Conservation (phyloP, 2,797 vertebrate genomes). For the Characodon lateralis region DNA sequence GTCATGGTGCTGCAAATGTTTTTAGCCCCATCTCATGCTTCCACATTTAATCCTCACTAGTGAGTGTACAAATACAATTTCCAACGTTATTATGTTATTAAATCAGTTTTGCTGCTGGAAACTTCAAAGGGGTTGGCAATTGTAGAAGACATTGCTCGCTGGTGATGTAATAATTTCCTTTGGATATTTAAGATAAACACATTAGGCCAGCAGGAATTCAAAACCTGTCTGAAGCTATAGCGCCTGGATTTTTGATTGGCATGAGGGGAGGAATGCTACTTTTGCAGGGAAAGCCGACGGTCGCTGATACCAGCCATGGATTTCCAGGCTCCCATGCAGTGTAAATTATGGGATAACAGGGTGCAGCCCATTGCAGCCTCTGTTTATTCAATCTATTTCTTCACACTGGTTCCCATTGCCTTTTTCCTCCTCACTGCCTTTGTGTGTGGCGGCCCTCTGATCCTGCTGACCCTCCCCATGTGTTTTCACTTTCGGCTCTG, state of each 20-base stretch:
- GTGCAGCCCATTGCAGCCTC: conserved; percentile 93
- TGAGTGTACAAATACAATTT: conserved; percentile 92
- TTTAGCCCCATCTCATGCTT: conserved; percentile 84
- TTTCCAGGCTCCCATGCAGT: conserved; percentile 92
- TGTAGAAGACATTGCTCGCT: conserved; percentile 84
- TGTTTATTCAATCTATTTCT: conserved; percentile 99
- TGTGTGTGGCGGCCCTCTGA: conserved; percentile 98
- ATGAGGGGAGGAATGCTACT: conserved; percentile 78
- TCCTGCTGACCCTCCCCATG: conserved; percentile 98
- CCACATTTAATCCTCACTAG: conserved; percentile 85
- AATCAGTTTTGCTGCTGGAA: conserved; percentile 86
- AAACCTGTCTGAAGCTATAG: conserved; percentile 89
- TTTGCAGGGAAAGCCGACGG: conserved; percentile 81
- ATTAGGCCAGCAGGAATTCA: conserved; percentile 90
- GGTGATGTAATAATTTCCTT: conserved; percentile 94
- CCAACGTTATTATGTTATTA: conserved; percentile 93
- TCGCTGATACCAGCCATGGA: conserved; percentile 80
- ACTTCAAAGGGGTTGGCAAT: conserved; percentile 83
- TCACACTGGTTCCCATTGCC: conserved; percentile 94
- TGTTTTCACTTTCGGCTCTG: conserved; percentile 99
- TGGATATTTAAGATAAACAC: conserved; percentile 97
- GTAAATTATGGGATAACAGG: conserved; percentile 97
- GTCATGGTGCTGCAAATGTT: conserved; percentile 80
- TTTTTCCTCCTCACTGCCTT: conserved; percentile 86
- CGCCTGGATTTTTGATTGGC: conserved; percentile 87